phyloP scores from a whole-genome alignment of 1,140 invertebrate species.

The Daktulosphaira vitifoliae region DNA sequence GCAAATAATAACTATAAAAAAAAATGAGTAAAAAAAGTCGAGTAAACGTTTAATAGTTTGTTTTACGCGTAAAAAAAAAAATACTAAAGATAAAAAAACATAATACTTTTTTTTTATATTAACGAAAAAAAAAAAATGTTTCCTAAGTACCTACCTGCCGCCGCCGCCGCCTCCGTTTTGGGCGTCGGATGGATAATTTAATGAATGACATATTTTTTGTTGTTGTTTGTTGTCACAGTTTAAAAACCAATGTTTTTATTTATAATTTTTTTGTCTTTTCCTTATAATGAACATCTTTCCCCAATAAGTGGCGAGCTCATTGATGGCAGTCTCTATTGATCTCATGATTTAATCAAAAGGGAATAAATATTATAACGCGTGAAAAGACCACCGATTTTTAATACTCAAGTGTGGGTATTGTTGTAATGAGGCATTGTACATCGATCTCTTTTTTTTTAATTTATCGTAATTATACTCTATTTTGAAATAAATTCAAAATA shows the following conservation, averaged over 20 bases:
- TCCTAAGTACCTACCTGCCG: slow-evolving; percentile 5
- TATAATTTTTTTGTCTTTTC: slow-evolving; percentile 2
- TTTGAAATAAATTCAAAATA: too few relatives aligned
- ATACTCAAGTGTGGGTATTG: too few relatives aligned
- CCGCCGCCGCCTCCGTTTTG: neutral
- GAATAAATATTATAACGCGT: too few relatives aligned
- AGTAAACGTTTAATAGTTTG: slow-evolving; percentile 33
- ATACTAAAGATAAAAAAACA: slow-evolving; percentile 8
- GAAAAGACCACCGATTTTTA: too few relatives aligned
- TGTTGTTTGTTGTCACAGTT: neutral
- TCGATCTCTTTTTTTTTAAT: too few relatives aligned
- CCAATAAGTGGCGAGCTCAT: too few relatives aligned
- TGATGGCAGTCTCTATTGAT: too few relatives aligned
- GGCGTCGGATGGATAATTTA: slow-evolving; percentile 23
- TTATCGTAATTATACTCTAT: too few relatives aligned
- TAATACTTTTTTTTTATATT: neutral
- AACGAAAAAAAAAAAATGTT: slow-evolving; percentile 20
- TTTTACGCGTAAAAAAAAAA: slow-evolving; percentile 16
- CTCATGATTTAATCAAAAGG: too few relatives aligned
- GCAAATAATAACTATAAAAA: neutral
- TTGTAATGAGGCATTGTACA: too few relatives aligned
- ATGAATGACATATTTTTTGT: slow-evolving; percentile 24
- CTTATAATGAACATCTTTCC: too few relatives aligned
- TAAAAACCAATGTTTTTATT: slow-evolving; percentile 8
- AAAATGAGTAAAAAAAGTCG: slow-evolving; percentile 24